Percentiles rank a stretch among this genome's conserved stretches.
phyloP scores from a whole-genome alignment of 2,113 vertebrate genomes.

The Parus major region DNA sequence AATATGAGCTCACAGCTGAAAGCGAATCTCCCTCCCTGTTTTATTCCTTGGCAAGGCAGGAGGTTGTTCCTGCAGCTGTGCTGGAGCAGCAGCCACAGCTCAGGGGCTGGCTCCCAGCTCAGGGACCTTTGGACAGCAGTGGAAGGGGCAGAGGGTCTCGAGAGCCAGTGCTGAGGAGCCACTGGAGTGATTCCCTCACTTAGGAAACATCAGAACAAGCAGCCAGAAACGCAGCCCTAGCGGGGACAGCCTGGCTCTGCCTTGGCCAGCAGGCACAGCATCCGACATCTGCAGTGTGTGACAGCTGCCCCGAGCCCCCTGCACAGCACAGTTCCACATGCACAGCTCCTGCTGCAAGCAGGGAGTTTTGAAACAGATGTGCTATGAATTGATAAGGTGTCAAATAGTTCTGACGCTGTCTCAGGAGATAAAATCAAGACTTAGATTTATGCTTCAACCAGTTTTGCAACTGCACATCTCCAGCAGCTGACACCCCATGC shows the following conservation, averaged over 20 bases:
- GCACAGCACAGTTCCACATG: not conserved
- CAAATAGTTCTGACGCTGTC: not conserved
- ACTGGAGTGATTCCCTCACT: not conserved
- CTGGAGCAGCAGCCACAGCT: not conserved
- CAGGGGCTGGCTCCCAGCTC: not conserved
- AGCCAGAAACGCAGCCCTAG: accelerated
- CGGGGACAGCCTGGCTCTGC: not conserved
- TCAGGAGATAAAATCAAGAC: not conserved
- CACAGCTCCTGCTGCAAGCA: not conserved
- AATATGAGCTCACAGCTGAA: not conserved
- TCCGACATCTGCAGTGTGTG: accelerated
- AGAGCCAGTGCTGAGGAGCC: not conserved
- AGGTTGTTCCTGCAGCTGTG: not conserved
- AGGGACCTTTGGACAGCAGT: not conserved
- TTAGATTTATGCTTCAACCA: not conserved
- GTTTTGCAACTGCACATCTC: not conserved
- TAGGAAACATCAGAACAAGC: not conserved
- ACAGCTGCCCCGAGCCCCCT: not conserved
- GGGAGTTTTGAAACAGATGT: not conserved
- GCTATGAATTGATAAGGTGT: not conserved
- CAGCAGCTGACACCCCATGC: not conserved
- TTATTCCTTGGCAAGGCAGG: not conserved
- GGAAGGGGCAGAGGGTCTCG: not conserved
- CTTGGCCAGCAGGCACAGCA: not conserved
- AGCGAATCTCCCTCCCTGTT: not conserved